Base-by-base conservation (phyloP, 2,888 invertebrate genomes). In the Eupeodes luniger region DNA sequence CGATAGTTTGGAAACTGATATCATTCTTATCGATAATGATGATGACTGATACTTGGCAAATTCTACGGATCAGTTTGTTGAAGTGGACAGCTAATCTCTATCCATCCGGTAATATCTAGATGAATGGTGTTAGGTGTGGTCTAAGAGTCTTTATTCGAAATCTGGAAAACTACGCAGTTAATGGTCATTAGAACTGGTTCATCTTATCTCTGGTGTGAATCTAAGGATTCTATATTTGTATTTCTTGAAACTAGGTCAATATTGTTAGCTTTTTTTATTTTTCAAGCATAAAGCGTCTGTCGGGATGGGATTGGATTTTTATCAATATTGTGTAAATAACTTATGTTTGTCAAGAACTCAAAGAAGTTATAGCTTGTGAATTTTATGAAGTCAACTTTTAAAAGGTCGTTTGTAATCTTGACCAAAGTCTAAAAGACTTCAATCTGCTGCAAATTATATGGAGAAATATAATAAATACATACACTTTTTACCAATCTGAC, bases 101-200 rank as follows among this genome's bases (percentile, higher is more conserved):
- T 74, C 80, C 49, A 27, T 74, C 80, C 49, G 44, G 77, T 84
- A 7, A 14, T 16, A 11, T 86, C 82, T 69, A 61, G 86, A 62
- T 36, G n/a, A 77, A 59, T 72, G 14, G 47, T 47, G 47, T 66
- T 72, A 59, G 49, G 53, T 19, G 49, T 67, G 44, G 81, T 14
- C 55, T 81, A 57, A 57, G 9, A 59, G 34, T 12, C 4, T 47
- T 11, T 59, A 61, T 75, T 79, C 14, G 47, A 86, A 64, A 79
- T 64, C 79, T 79, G 64, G 55, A 82, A 74, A 74, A 81, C 82
- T 82, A 64, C 86, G 86, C 53, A 86, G 70, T 83, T 75, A 67
- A 76, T 44, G 19, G 44, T 67, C 55, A 47, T 69, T 47, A 16
- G 59, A 86, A 64, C 70, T 64, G 62, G 74, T 53, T 69, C 49